phyloP scores from a whole-genome alignment of 2,797 vertebrate genomes.

The Alectoris magna region DNA sequence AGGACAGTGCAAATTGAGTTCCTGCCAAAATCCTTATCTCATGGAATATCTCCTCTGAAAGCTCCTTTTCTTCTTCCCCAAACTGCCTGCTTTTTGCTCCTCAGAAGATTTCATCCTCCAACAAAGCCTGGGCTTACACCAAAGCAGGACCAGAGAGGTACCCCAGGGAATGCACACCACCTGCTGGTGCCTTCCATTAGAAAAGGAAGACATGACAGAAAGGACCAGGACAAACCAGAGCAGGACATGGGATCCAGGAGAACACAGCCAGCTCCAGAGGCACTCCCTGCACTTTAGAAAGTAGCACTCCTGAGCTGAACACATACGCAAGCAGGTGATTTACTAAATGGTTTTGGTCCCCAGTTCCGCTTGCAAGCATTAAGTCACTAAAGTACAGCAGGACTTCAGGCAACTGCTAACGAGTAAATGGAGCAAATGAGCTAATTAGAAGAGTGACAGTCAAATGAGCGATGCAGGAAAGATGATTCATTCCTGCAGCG shows the following conservation, averaged over 20 bases:
- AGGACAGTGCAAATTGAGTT: neutral
- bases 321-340: neutral
- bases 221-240: neutral
- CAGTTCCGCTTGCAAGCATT: neutral
- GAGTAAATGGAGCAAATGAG: constrained; percentile 82
- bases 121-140: neutral
- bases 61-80: neutral
- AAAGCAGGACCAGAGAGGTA: neutral
- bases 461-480: constrained; percentile 61
- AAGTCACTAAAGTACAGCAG: constrained; percentile 59
- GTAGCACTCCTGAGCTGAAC: neutral
- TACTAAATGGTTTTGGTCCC: neutral
- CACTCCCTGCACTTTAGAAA: neutral
- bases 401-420: constrained; percentile 72
- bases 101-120: neutral
- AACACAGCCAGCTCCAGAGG: neutral
- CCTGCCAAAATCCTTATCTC: neutral
- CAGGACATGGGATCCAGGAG: neutral
- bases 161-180: neutral
- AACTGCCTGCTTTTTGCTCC: neutral
- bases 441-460: constrained; percentile 79
- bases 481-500: constrained; percentile 46
- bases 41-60: neutral
- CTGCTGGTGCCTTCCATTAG: neutral
- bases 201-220: neutral